Evolutionary conservation across 1,140 invertebrate genomes (phyloP).

Genomic region (Colletes latitarsis): DNA sequence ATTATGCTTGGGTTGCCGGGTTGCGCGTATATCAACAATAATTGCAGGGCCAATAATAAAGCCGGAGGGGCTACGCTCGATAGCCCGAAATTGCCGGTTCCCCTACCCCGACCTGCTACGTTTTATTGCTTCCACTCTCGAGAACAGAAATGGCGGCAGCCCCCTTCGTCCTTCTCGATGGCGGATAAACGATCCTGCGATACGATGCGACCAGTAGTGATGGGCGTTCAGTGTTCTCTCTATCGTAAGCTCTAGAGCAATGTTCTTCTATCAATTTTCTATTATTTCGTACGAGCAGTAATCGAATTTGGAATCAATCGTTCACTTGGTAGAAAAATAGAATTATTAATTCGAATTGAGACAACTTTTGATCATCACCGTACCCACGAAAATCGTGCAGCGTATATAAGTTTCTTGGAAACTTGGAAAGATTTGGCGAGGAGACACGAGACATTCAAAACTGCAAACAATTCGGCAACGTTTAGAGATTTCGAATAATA

Average conservation of each 20-base stretch:
- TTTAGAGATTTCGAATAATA: too few relatives aligned
- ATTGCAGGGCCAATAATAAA: constrained; percentile 81
- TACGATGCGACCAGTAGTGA: constrained; percentile 52
- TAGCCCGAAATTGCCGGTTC: constrained; percentile 76
- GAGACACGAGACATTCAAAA: too few relatives aligned
- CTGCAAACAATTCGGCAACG: too few relatives aligned
- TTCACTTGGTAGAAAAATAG: too few relatives aligned
- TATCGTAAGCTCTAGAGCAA: neutral
- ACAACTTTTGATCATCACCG: too few relatives aligned
- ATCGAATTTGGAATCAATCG: too few relatives aligned
- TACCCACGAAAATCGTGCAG: too few relatives aligned
- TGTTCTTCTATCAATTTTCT: neutral
- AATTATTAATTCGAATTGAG: too few relatives aligned
- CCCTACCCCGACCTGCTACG: constrained; percentile 64
- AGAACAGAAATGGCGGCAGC: constrained; percentile 72
- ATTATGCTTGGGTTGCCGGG: constrained; percentile 71
- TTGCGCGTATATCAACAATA: constrained; percentile 80
- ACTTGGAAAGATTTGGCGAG: too few relatives aligned
- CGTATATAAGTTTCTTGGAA: too few relatives aligned
- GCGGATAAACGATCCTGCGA: constrained; percentile 78
- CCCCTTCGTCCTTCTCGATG: constrained; percentile 76
- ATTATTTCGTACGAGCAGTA: too few relatives aligned
- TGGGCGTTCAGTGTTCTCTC: neutral
- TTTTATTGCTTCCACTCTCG: constrained; percentile 62
- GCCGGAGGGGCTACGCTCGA: constrained; percentile 74